Evolutionary conservation across 2,888 invertebrate genomes (phyloP).

Genomic region (Monoplex corrugatus): DNA sequence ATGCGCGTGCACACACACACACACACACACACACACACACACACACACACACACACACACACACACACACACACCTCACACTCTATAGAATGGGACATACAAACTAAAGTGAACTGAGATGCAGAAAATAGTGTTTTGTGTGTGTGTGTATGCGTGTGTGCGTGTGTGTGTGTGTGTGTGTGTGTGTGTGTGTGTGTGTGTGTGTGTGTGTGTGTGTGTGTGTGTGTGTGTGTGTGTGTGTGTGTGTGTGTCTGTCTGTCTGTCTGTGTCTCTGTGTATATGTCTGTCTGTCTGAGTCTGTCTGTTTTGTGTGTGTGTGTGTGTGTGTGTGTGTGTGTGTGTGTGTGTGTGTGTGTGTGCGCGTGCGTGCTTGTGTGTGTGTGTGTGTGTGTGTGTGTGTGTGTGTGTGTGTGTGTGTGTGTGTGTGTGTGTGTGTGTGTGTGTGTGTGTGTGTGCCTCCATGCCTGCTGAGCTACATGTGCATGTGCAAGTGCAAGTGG

Average conservation of each 20-base stretch:
- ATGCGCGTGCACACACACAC: too few species aligned
- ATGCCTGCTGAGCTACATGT: too few species aligned
- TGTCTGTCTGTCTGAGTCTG: not conserved
- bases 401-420: too few species aligned
- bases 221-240: conserved; percentile 1
- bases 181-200: conserved; percentile 15
- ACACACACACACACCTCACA: too few species aligned
- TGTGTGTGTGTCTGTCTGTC: not conserved
- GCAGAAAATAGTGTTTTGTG: not conserved
- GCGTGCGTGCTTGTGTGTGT: too few species aligned
- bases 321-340: not conserved
- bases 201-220: conserved; percentile 4
- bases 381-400: too few species aligned
- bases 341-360: not conserved
- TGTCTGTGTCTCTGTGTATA: not conserved
- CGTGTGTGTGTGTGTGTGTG: conserved; percentile 21
- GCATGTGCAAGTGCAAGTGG: too few species aligned
- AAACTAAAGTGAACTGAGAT: not conserved
- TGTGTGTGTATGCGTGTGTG: conserved; percentile 25
- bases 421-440: too few species aligned
- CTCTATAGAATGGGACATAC: not conserved
- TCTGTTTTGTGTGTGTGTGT: not conserved
- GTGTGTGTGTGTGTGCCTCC: too few species aligned
- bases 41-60: too few species aligned
- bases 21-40: too few species aligned